phyloP scores from a whole-genome alignment of 2,888 invertebrate genomes.

The Congeria kusceri region DNA sequence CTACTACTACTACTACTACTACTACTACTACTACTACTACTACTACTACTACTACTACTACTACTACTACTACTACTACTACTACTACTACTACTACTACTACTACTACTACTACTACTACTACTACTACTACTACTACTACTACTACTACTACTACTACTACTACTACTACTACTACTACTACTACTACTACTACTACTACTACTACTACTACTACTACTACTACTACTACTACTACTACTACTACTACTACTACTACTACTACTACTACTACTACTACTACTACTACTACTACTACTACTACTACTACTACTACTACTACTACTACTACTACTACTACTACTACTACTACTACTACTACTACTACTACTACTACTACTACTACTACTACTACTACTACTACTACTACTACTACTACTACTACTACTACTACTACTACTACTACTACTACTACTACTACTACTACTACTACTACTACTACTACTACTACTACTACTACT shows the following conservation, averaged over 20 bases:
- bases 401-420: slow-evolving; percentile 20
- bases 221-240: slow-evolving; percentile 20
- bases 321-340: slow-evolving; percentile 17
- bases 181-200: slow-evolving; percentile 19
- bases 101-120: slow-evolving; percentile 19
- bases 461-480: slow-evolving; percentile 10
- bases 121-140: slow-evolving; percentile 19
- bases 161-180: slow-evolving; percentile 12
- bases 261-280: slow-evolving; percentile 16
- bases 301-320: slow-evolving; percentile 20
- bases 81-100: slow-evolving; percentile 11
- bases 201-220: slow-evolving; percentile 22
- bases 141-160: slow-evolving; percentile 19
- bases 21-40: slow-evolving; percentile 16
- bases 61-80: slow-evolving; percentile 15
- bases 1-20: slow-evolving; percentile 22
- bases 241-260: slow-evolving; percentile 19
- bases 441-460: slow-evolving; percentile 8
- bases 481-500: slow-evolving; percentile 8
- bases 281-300: slow-evolving; percentile 20
- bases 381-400: slow-evolving; percentile 14
- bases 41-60: slow-evolving; percentile 20
- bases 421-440: slow-evolving; percentile 9
- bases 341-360: slow-evolving; percentile 19
- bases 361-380: slow-evolving; percentile 11